Base-by-base conservation (phyloP, 2,888 invertebrate species). In the Cantharis rufa region DNA sequence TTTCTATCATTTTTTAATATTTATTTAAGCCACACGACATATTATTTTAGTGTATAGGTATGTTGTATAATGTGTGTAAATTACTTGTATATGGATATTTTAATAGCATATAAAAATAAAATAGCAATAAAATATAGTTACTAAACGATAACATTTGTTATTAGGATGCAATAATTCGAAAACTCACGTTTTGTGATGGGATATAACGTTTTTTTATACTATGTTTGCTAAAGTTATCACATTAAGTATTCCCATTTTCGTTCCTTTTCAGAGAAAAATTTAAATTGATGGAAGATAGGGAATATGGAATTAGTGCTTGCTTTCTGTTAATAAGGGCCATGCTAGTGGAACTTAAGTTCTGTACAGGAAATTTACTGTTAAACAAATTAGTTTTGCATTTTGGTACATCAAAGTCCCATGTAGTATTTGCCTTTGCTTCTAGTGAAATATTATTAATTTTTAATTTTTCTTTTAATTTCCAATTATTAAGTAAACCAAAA, bases 361-460 rank as follows among this genome's bases (percentile, higher is more conserved):
- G 64, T 0, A 68, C 62, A 21, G 62, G 63, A 66, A 63, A 73
- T 76, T 75, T 66, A 21, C n/a, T 18, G 16, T 66, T 78, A 24
- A 73, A 72, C 62, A 78, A 81, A 73, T 83, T 76, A 78, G 84
- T 81, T 83, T 85, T 85, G 78, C 85, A 85, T 80, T 84, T 85
- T 18, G 88, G 81, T 73, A 91, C 91, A 86, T 91, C 91, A 80
- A 89, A 88, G 85, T 91, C 90, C 90, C 91, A 91, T 78, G 89
- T 88, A 61, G 73, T 62, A 16, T 72, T 70, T 13, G 48, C 48
- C 10, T 72, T 64, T 15, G 21, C 28, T 71, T 72, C 75, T 61
- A 69, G n/a, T n/a, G 48, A 48, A 48, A n/a, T n/a, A 7, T 48
- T 70, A 61, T 76, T 80, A 75, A 78, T 72, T 13, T 77, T 69